Percentiles rank a stretch among this genome's conserved stretches.
Evolutionary conservation across 1,140 invertebrate species (phyloP).

Genomic region (Drosophila prosaltans): DNA sequence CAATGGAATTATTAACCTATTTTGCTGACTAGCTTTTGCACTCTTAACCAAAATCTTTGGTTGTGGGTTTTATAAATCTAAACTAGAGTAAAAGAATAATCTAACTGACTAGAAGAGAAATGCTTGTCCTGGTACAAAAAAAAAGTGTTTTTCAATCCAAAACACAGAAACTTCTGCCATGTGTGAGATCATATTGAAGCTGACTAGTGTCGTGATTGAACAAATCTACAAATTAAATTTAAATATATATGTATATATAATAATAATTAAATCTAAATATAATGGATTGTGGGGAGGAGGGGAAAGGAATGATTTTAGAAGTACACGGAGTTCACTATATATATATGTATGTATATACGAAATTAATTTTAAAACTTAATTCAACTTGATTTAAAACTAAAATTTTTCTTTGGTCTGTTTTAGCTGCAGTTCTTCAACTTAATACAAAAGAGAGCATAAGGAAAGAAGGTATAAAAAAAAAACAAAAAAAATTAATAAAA

Average conservation of each 20-base stretch:
- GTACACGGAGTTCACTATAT: conserved; percentile 38
- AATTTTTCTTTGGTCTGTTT: conserved; percentile 71
- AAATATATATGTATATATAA: no score
- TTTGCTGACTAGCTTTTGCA: conserved; percentile 12
- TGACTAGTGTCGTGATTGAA: conserved; percentile 56
- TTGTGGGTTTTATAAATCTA: conserved; percentile 10
- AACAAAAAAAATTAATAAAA: not conserved
- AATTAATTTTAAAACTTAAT: conserved; percentile 46
- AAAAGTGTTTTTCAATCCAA: not conserved
- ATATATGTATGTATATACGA: conserved; percentile 14
- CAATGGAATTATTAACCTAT: conserved; percentile 7
- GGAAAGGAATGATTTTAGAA: conserved; percentile 66
- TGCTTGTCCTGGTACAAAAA: conserved; percentile 37
- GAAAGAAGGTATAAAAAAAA: conserved; percentile 19
- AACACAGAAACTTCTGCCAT: not conserved
- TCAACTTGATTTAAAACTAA: conserved; percentile 42
- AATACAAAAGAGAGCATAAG: not conserved
- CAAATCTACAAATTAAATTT: conserved; percentile 26
- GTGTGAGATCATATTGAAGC: conserved; percentile 66
- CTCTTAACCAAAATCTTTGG: conserved; percentile 7
- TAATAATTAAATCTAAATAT: conserved; percentile 36
- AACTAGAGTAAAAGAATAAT: conserved; percentile 25
- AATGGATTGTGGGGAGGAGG: conserved; percentile 8
- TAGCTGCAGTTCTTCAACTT: conserved; percentile 56
- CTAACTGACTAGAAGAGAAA: conserved; percentile 52